Evolutionary conservation across 2,113 vertebrate species (phyloP).

Genomic region (Charadrius vociferus): DNA sequence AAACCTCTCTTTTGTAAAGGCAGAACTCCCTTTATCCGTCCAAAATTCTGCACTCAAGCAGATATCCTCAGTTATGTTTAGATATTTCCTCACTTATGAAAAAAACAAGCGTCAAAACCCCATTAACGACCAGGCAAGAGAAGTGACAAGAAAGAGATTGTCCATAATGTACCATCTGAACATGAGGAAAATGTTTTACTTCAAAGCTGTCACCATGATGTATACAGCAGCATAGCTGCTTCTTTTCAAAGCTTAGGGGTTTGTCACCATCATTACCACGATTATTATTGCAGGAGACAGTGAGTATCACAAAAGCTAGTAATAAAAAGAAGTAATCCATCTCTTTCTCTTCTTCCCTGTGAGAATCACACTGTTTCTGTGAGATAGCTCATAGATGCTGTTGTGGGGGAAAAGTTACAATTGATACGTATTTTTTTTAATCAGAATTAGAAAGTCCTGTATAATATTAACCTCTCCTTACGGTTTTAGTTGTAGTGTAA

Average conservation of each 20-base stretch:
- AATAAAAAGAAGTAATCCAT: slow-evolving; percentile 3
- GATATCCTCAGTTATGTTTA: not conserved
- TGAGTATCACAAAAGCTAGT: not conserved
- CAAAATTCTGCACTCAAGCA: not conserved
- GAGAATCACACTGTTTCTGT: not conserved
- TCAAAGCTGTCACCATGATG: not conserved
- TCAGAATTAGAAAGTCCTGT: not conserved
- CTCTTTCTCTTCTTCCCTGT: not conserved
- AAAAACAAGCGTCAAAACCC: not conserved
- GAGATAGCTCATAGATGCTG: not conserved
- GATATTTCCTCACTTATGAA: not conserved
- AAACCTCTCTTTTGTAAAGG: not conserved
- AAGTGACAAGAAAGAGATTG: slow-evolving; percentile 12
- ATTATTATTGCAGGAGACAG: not conserved
- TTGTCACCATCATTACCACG: not conserved
- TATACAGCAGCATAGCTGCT: not conserved
- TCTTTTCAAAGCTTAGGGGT: slow-evolving; percentile 11
- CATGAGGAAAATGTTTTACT: not conserved
- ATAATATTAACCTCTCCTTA: not conserved
- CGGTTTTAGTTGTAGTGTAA: slow-evolving; percentile 4
- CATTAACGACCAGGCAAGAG: not conserved
- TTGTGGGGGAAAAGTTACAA: not conserved
- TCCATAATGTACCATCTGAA: not conserved
- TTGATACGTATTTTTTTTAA: not conserved
- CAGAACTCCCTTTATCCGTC: not conserved